Conservation (phyloP, 2,113 vertebrate species). For the Aspiorhynchus laticeps region DNA sequence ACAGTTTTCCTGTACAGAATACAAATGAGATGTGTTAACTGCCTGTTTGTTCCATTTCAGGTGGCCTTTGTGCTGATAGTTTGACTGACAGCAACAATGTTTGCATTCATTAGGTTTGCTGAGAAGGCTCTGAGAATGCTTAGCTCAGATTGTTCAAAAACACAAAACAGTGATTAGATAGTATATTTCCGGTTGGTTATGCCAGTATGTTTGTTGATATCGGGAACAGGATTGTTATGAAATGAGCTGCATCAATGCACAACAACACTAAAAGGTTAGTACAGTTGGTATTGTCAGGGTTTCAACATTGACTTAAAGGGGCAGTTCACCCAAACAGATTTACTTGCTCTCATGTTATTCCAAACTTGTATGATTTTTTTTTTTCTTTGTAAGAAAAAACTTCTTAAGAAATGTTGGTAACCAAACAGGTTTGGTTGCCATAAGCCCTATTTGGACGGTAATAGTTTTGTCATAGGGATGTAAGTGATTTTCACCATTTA, state of each 20-base stretch:
- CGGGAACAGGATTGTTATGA: background rate
- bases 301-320: background rate
- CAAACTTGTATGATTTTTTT: background rate
- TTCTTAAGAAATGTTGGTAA: background rate
- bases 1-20: constrained; percentile 20
- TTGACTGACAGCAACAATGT: constrained; percentile 6
- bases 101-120: constrained; percentile 5
- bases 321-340: background rate
- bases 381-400: background rate
- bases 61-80: background rate
- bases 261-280: background rate
- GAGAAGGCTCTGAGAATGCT: background rate
- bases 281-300: background rate
- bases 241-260: background rate
- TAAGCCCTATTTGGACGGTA: too few species aligned
- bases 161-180: background rate
- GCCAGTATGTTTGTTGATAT: background rate
- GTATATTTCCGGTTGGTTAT: background rate
- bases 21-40: constrained; percentile 11
- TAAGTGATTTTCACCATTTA: too few species aligned
- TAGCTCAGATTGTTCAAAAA: background rate
- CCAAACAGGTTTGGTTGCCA: background rate
- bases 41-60: constrained; percentile 13
- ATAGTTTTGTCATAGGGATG: too few species aligned
- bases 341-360: background rate